Conservation (phyloP, 2,888 invertebrate genomes). For the Drosophila hamatofila region DNA sequence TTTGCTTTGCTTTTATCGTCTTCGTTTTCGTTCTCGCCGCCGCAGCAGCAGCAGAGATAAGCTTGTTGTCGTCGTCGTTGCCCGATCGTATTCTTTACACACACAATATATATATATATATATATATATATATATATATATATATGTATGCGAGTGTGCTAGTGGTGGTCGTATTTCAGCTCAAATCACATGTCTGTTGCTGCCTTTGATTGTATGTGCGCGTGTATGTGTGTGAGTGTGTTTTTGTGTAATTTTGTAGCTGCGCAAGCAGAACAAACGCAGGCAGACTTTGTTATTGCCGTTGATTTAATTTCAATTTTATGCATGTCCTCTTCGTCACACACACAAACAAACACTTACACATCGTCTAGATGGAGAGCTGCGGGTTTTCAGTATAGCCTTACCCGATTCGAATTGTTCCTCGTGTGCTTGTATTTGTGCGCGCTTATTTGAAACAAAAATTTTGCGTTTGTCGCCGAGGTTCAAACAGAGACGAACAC, state of each 20-base stretch:
- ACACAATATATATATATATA: neutral
- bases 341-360: neutral
- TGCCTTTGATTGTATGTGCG: constrained; percentile 23
- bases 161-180: constrained; percentile 73
- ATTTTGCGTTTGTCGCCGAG: constrained; percentile 8
- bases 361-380: neutral
- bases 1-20: constrained; percentile 80
- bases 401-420: constrained; percentile 12
- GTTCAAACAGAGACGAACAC: constrained; percentile 17
- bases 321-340: constrained; percentile 34
- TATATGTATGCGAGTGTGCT: constrained; percentile 30
- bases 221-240: constrained; percentile 22
- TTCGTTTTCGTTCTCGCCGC: constrained; percentile 58
- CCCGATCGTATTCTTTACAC: constrained; percentile 59
- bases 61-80: constrained; percentile 61
- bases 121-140: no score
- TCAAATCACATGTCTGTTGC: constrained; percentile 68
- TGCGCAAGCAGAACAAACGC: constrained; percentile 64
- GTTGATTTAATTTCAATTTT: constrained; percentile 29
- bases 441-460: constrained; percentile 48
- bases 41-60: constrained; percentile 58
- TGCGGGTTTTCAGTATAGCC: constrained; percentile 12
- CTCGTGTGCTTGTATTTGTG: constrained; percentile 26
- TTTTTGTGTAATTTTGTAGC: constrained; percentile 63
- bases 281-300: constrained; percentile 57